Evolutionary conservation across 2,113 vertebrate genomes (phyloP).

Genomic region (Canis aureus): DNA sequence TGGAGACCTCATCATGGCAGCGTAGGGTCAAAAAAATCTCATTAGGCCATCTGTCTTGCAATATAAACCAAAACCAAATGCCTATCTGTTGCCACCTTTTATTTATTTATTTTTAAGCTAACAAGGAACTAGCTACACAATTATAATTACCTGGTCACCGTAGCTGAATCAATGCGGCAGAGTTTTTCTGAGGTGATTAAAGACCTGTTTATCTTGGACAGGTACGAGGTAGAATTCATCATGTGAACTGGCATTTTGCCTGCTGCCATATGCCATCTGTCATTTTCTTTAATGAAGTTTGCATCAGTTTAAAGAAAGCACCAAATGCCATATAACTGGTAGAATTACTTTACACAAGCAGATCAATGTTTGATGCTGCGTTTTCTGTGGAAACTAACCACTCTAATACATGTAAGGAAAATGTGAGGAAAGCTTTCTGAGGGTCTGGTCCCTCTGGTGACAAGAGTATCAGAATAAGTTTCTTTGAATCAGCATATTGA

Average conservation of each 20-base stretch:
- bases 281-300: slow-evolving; percentile 78
- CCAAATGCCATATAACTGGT: slow-evolving; percentile 57
- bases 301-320: slow-evolving; percentile 71
- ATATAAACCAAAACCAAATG: slow-evolving; percentile 77
- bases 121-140: slow-evolving; percentile 61
- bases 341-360: slow-evolving; percentile 38
- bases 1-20: slow-evolving; percentile 71
- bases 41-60: slow-evolving; percentile 63
- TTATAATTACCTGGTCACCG: slow-evolving; percentile 55
- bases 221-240: slow-evolving; percentile 44
- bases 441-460: not conserved
- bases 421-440: not conserved
- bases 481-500: slow-evolving; percentile 5
- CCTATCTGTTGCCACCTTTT: slow-evolving; percentile 42
- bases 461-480: not conserved
- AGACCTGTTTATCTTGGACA: slow-evolving; percentile 64
- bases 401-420: not conserved
- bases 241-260: slow-evolving; percentile 62
- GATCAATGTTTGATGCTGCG: not conserved
- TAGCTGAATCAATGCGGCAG: slow-evolving; percentile 22
- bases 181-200: slow-evolving; percentile 66
- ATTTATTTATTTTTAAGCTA: slow-evolving; percentile 32
- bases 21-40: slow-evolving; percentile 84
- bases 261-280: slow-evolving; percentile 72
- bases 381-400: slow-evolving; percentile 40